A percentile compares a stretch with the other conserved stretches of the same genome.
phyloP scores from a whole-genome alignment of 2,888 invertebrate genomes.

The Lasioglossum vierecki region DNA sequence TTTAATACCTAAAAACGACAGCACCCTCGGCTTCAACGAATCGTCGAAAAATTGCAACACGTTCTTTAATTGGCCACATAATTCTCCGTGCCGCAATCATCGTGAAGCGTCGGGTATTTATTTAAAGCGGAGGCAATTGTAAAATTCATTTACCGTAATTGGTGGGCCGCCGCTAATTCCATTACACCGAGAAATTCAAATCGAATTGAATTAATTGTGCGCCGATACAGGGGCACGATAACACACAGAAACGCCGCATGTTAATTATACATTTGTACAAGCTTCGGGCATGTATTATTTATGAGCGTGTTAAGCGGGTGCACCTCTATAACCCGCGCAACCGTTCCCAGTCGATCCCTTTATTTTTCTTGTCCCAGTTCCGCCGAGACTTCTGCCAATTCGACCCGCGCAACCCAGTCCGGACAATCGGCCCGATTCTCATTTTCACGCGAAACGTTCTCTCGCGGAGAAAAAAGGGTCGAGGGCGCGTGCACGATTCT shows the following conservation, averaged over 20 bases:
- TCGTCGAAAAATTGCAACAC: neutral
- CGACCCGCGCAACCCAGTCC: neutral
- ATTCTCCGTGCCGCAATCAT: neutral
- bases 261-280: conserved; percentile 16
- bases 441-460: neutral
- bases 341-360: neutral
- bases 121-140: conserved; percentile 8
- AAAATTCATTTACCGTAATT: conserved; percentile 18
- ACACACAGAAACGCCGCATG: conserved; percentile 8
- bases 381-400: neutral
- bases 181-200: conserved; percentile 9
- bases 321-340: neutral
- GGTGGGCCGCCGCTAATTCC: conserved; percentile 15
- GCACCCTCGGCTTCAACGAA: neutral
- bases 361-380: conserved; percentile 1
- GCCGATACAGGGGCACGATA: conserved; percentile 9
- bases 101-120: neutral
- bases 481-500: neutral
- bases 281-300: conserved; percentile 10
- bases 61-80: neutral
- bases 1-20: neutral
- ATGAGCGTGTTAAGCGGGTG: neutral
- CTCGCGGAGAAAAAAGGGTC: neutral
- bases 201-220: conserved; percentile 14
- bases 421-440: neutral